Evolutionary conservation across 2,888 invertebrate genomes (phyloP), one percentile per base, ranked within the genome.

Genomic region (Myathropa florea): DNA sequence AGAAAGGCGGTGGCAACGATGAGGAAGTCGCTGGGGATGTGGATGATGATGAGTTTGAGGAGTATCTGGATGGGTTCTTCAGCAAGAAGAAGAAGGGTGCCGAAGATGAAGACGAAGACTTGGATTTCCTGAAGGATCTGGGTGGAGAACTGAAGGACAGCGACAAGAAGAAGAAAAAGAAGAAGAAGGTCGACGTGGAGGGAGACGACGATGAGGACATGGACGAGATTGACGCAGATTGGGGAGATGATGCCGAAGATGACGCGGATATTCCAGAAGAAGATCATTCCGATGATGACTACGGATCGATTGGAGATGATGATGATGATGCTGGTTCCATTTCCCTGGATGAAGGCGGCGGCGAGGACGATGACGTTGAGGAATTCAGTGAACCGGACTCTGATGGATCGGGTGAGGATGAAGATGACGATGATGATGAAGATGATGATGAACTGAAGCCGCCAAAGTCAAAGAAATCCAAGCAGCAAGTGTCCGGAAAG

Each of bases 51-150:
- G 94, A 94, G 77, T 94, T 94, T 88, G 93, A 94, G 67, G 93
- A 92, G 2, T 93, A 94, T 91, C 89, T 94, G 79, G 93, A 93
- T 88, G 91, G 91, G 21, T 91, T 93, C 77, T 92, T 93, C 39
- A 93, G 92, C 73, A 92, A 92, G 14, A 93, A 93, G 2, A 91
- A 92, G 2, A 94, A 95, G 73, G 94, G 94, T 21, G 95, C 95
- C 88, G 96, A 95, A n/a, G 95, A 94, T 7, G 92, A 92, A 3
- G 93, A 93, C 30, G 93, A 93, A 84, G 95, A 95, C 60, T 90
- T 96, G 0, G 96, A 97, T 91, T 96, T 93, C 89, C 92, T 96
- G 88, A 94, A 94, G 2, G 96, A 96, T 81, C 93, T 96, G 89
- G 95, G 94, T 18, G 94, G 93, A 12, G 93, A 92, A 14, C 91